Evolutionary conservation across 1,140 invertebrate genomes (phyloP).

Genomic region (Aphelenchoides besseyi): DNA sequence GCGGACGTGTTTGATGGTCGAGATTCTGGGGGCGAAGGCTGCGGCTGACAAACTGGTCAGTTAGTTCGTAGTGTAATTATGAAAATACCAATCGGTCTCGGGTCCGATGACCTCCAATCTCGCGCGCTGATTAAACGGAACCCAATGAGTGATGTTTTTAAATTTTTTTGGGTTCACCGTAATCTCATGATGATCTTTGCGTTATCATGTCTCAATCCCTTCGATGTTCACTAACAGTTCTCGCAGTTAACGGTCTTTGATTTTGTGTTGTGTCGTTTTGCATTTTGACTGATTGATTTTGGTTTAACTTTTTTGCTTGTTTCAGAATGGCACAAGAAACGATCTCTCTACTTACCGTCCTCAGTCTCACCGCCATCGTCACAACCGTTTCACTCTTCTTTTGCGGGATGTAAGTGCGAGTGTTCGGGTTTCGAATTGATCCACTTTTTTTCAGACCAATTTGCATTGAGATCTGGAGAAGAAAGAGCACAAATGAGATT

Average conservation of each 20-base stretch:
- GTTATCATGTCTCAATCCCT: no score
- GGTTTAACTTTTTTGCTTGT: background rate
- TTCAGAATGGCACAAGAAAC: constrained; percentile 20
- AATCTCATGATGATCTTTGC: no score
- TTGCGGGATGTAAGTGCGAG: constrained; percentile 53
- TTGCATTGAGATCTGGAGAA: constrained; percentile 54
- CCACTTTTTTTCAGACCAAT: constrained; percentile 54
- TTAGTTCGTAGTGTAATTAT: no score
- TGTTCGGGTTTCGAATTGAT: constrained; percentile 9
- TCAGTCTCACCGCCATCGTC: constrained; percentile 57
- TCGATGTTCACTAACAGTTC: background rate
- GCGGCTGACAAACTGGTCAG: no score
- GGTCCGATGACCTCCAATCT: background rate
- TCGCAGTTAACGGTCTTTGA: background rate
- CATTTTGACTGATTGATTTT: background rate
- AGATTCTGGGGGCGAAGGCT: background rate
- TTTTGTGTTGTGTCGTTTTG: background rate
- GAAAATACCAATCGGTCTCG: background rate
- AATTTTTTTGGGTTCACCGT: no score
- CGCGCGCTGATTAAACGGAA: background rate
- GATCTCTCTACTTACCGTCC: constrained; percentile 43
- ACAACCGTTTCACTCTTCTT: constrained; percentile 60
- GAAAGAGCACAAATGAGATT: constrained; percentile 54
- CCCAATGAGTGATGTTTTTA: no score
- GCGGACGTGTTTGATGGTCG: background rate